These are phyloP conservation scores for Menidia beryllina DNA, from an alignment of 2,113 vertebrate species.

Conservation along the genomic window DNA sequence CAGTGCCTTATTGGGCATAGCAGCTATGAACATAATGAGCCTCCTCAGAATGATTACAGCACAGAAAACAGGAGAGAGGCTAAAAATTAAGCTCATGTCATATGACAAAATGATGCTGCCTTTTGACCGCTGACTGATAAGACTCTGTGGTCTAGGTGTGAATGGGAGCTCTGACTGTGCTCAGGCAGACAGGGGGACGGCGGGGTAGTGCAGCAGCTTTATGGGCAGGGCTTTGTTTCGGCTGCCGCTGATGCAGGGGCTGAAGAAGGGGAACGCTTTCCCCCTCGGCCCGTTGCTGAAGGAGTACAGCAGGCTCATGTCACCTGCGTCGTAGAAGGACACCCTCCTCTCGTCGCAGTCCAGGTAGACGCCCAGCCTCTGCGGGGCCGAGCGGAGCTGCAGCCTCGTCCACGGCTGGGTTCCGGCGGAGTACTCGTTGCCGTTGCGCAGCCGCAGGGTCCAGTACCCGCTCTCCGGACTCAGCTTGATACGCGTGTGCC, in stretches of 20 bases:
- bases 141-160: constrained; percentile 9
- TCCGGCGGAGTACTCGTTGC: constrained; percentile 79
- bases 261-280: constrained; percentile 87
- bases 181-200: constrained; percentile 48
- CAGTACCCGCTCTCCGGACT: constrained; percentile 87
- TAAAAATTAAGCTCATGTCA: background rate
- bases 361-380: constrained; percentile 83
- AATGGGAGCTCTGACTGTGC: constrained; percentile 12
- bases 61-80: background rate
- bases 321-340: constrained; percentile 83
- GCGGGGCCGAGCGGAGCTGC: constrained; percentile 35
- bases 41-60: background rate
- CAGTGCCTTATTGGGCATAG: background rate
- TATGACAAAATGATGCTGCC: background rate
- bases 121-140: background rate
- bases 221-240: constrained; percentile 80
- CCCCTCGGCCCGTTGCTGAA: constrained; percentile 78
- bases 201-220: constrained; percentile 81
- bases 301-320: constrained; percentile 86
- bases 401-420: constrained; percentile 84
- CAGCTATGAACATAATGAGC: background rate
- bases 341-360: constrained; percentile 83
- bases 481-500: constrained; percentile 81
- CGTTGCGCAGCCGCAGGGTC: constrained; percentile 84
- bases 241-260: constrained; percentile 83